phyloP scores from a whole-genome alignment of 2,113 vertebrate species.

The Aplodontia rufa region DNA sequence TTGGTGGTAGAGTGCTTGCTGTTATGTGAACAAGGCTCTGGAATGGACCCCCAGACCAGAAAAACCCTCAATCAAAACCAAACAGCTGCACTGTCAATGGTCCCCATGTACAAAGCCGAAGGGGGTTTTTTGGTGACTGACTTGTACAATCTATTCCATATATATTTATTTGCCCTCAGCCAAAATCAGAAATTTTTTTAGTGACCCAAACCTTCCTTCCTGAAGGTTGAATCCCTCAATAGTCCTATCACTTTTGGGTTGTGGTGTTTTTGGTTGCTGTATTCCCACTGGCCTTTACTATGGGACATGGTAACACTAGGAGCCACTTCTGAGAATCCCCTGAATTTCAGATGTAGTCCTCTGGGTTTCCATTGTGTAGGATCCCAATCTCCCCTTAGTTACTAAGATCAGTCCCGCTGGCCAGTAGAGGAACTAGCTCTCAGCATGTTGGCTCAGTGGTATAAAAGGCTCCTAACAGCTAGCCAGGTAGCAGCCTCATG shows the following conservation, averaged over 20 bases:
- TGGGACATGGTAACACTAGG: neutral
- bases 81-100: no score
- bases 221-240: neutral
- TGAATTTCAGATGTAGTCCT: neutral
- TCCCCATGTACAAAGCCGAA: no score
- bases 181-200: neutral
- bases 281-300: accelerated
- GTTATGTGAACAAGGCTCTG: neutral
- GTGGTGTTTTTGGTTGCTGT: neutral
- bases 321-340: neutral
- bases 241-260: neutral
- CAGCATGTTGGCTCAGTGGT: neutral
- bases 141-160: neutral
- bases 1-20: neutral
- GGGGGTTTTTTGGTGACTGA: no score
- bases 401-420: neutral
- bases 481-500: neutral
- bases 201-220: neutral
- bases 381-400: neutral
- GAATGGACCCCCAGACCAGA: neutral
- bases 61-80: neutral
- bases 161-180: neutral
- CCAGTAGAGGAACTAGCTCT: neutral
- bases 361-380: neutral
- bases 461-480: neutral